phyloP scores from a whole-genome alignment of 2,888 invertebrate genomes.

The Lasioglossum calceatum region DNA sequence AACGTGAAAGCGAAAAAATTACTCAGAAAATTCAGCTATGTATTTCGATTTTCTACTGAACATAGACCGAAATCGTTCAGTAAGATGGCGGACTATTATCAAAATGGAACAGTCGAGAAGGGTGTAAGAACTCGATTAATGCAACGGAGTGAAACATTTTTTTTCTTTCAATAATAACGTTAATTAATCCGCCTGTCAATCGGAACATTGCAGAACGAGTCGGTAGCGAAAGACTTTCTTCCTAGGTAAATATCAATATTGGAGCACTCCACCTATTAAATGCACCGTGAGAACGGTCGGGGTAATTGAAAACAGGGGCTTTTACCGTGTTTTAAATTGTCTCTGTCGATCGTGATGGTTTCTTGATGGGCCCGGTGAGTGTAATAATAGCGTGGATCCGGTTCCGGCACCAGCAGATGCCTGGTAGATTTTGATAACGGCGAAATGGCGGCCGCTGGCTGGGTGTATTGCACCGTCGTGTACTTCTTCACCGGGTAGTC shows the following conservation, averaged over 20 bases:
- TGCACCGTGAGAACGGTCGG: not conserved
- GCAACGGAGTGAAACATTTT: not conserved
- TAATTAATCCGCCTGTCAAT: not conserved
- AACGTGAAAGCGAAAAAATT: no score
- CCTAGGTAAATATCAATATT: conserved; percentile 9
- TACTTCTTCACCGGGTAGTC: conserved; percentile 92
- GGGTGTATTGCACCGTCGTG: conserved; percentile 91
- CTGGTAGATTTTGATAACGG: conserved; percentile 92
- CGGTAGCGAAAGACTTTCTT: not conserved
- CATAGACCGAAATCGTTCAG: not conserved
- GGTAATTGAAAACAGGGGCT: conserved; percentile 19
- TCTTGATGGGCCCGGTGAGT: conserved; percentile 85
- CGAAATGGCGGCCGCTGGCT: conserved; percentile 91
- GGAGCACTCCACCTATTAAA: not conserved
- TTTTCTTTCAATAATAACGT: not conserved
- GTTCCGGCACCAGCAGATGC: conserved; percentile 89
- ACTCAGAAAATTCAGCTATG: not conserved
- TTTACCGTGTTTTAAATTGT: conserved; percentile 83
- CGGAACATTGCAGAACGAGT: not conserved
- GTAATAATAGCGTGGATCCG: conserved; percentile 89
- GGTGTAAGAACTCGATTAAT: not conserved
- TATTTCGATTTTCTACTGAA: not conserved
- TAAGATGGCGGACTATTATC: not conserved
- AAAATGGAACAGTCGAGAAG: not conserved
- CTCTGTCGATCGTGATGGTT: conserved; percentile 82